Conservation (phyloP, 2,113 vertebrate genomes). For the Ceyx cyanopectus region DNA sequence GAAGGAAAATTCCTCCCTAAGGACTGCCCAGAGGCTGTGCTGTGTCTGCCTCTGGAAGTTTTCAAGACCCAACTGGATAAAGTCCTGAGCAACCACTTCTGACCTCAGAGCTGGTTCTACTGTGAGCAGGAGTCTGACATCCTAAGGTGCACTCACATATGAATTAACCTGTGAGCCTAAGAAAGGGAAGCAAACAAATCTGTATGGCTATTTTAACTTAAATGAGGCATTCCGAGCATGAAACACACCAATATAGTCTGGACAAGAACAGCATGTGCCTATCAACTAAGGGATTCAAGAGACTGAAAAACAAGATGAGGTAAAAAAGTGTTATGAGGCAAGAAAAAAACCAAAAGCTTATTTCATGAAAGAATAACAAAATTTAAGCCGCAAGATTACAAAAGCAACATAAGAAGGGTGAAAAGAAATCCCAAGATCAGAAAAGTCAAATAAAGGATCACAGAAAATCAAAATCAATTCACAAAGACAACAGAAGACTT, state of each 20-base stretch:
- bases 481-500: neutral
- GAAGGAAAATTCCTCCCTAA: neutral
- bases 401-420: neutral
- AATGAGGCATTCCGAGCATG: neutral
- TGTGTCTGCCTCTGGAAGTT: neutral
- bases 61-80: neutral
- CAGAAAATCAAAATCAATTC: neutral
- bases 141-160: neutral
- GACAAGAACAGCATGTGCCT: neutral
- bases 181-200: neutral
- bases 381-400: neutral
- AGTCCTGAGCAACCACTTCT: fast-evolving
- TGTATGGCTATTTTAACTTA: neutral
- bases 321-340: neutral
- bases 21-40: neutral
- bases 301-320: neutral
- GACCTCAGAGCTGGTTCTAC: neutral
- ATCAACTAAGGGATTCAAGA: neutral
- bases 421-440: neutral
- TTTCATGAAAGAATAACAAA: neutral
- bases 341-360: fast-evolving
- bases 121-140: neutral
- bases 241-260: neutral
- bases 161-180: neutral
- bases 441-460: neutral